A percentile compares a stretch with the other conserved stretches of the same genome.
These are phyloP conservation scores for Cyanistes caeruleus DNA, from an alignment of 2,113 vertebrate genomes.

Conservation along the genomic window DNA sequence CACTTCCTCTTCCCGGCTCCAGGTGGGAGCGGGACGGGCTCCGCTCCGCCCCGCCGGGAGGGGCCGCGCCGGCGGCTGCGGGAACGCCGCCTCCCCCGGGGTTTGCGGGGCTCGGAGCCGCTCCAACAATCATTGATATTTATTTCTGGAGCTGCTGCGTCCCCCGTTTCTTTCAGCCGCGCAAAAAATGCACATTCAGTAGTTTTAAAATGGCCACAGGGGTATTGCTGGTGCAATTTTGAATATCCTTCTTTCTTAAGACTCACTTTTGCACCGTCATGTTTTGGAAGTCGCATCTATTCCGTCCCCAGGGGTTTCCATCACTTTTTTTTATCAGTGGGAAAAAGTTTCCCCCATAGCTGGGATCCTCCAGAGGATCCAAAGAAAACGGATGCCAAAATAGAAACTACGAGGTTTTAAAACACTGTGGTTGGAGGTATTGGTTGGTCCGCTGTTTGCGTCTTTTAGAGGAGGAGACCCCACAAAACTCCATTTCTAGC, in stretches of 20 bases:
- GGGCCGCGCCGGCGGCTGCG: neutral
- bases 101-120: neutral
- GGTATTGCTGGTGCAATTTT: neutral
- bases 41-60: neutral
- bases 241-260: neutral
- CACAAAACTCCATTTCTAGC: fast-evolving
- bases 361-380: no score
- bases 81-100: fast-evolving
- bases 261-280: neutral
- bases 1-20: slow-evolving; percentile 70
- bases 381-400: neutral
- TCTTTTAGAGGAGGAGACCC: neutral
- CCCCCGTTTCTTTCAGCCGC: fast-evolving
- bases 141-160: no score
- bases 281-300: neutral
- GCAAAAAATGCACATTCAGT: neutral
- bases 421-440: fast-evolving
- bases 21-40: slow-evolving; percentile 26
- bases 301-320: fast-evolving
- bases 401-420: fast-evolving
- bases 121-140: fast-evolving
- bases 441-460: fast-evolving
- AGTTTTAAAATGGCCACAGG: neutral
- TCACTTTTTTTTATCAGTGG: fast-evolving
- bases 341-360: fast-evolving